Conservation (phyloP, 2,888 invertebrate genomes). For the Melinaea menophilus region DNA sequence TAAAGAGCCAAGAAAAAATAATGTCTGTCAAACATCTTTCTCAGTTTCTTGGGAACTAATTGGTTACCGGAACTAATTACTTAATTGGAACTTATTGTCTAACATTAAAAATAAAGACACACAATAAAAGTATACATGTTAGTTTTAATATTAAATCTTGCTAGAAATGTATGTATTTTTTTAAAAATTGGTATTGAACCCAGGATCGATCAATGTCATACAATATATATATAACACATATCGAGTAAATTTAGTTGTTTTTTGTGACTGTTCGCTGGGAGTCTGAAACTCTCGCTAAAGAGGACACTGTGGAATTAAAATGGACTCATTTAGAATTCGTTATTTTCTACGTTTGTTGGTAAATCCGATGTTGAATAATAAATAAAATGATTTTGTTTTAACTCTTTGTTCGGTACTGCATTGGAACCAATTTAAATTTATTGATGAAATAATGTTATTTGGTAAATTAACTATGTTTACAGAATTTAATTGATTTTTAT, state of each 20-base stretch:
- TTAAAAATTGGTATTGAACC: too few relatives aligned
- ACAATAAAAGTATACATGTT: too few relatives aligned
- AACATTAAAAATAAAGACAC: too few relatives aligned
- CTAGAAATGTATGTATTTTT: too few relatives aligned
- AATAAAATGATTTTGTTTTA: slow-evolving; percentile 14
- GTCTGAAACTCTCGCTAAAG: background rate
- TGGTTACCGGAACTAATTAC: too few relatives aligned
- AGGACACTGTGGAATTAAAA: slow-evolving; percentile 4
- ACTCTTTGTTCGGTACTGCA: background rate
- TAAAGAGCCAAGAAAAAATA: background rate
- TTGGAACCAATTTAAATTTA: background rate
- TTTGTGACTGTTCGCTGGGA: background rate
- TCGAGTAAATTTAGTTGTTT: background rate
- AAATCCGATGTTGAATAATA: slow-evolving; percentile 13
- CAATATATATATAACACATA: background rate
- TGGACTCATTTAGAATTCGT: slow-evolving; percentile 6
- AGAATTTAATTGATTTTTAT: background rate
- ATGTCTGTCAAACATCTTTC: too few relatives aligned
- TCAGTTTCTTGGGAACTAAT: too few relatives aligned
- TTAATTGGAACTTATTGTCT: too few relatives aligned
- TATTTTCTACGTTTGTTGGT: slow-evolving; percentile 7
- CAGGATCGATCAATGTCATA: background rate
- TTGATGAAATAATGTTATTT: background rate
- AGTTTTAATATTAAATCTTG: too few relatives aligned
- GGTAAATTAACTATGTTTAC: background rate